Conservation (phyloP, 2,113 vertebrate species). For the Festucalex cinctus region DNA sequence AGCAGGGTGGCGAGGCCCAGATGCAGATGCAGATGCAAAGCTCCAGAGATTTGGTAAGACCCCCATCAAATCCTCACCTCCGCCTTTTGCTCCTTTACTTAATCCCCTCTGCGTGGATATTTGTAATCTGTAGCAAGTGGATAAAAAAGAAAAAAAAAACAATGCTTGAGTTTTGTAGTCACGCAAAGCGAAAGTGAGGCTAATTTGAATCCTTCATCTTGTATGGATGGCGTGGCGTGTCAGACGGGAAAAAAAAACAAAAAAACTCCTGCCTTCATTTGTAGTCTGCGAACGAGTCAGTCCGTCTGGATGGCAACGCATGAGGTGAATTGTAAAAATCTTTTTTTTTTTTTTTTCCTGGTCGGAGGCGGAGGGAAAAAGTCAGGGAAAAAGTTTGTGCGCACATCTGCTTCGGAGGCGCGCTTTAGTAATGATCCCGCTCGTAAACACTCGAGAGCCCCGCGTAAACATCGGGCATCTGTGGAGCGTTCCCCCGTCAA, state of each 20-base stretch:
- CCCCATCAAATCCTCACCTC: slow-evolving; percentile 8
- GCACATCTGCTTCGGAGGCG: slow-evolving; percentile 6
- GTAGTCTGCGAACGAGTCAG: slow-evolving; percentile 24
- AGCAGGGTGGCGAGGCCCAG: slow-evolving; percentile 63
- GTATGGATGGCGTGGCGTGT: slow-evolving; percentile 8
- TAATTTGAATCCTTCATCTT: slow-evolving; percentile 36
- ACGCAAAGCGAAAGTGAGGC: slow-evolving; percentile 9
- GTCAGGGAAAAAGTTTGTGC: slow-evolving; percentile 4
- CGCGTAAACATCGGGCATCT: slow-evolving; percentile 9
- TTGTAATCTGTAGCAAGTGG: slow-evolving; percentile 20
- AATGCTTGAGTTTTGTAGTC: slow-evolving; percentile 3
- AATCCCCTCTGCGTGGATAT: background rate
- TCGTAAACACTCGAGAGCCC: background rate
- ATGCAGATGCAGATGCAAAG: slow-evolving; percentile 61
- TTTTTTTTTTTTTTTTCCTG: slow-evolving; percentile 11
- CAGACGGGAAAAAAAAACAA: slow-evolving; percentile 10
- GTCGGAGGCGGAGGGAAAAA: background rate
- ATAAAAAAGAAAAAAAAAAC: slow-evolving; percentile 20
- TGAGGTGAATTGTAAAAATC: slow-evolving; percentile 36
- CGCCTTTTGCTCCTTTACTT: slow-evolving; percentile 17
- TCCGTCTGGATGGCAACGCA: slow-evolving; percentile 19
- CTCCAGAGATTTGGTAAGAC: slow-evolving; percentile 70
- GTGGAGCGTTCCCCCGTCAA: background rate
- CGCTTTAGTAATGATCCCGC: background rate
- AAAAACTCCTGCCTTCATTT: slow-evolving; percentile 20